Conservation (phyloP, 2,797 vertebrate species). For the Cetoscarus ocellatus region DNA sequence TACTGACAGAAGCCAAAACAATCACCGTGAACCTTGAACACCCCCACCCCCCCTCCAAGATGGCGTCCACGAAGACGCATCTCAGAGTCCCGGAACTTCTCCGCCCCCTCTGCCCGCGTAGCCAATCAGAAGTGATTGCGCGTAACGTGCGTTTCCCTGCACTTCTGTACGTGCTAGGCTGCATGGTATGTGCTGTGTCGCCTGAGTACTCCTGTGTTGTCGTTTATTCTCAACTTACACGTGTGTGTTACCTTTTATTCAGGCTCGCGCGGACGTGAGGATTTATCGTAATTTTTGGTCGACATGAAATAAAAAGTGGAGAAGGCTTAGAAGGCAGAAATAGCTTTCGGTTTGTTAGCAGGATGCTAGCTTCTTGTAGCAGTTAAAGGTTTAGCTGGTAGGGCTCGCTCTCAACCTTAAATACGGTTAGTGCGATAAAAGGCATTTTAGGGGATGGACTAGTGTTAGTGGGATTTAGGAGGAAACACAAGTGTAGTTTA, state of each 20-base stretch:
- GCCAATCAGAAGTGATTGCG: constrained; percentile 43
- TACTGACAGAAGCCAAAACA: no score
- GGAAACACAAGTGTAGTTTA: not conserved
- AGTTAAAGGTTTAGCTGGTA: constrained; percentile 5
- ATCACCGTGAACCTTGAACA: no score
- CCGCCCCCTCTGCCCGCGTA: not conserved
- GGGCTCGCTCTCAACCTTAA: not conserved
- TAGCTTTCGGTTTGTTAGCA: not conserved
- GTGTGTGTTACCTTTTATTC: not conserved
- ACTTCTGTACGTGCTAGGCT: constrained; percentile 1
- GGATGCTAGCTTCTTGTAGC: constrained; percentile 61
- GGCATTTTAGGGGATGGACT: no score
- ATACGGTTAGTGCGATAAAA: not conserved
- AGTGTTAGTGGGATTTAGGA: not conserved
- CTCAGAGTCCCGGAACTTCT: not conserved
- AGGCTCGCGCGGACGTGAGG: not conserved
- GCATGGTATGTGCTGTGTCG: not conserved
- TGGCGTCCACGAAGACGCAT: no score
- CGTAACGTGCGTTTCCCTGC: constrained; percentile 7
- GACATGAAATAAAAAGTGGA: not conserved
- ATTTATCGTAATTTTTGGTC: no score
- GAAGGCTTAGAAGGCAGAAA: not conserved
- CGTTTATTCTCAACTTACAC: constrained; percentile 7
- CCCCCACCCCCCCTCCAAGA: no score
- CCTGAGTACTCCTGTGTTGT: not conserved